Percentiles rank a stretch among this genome's conserved stretches.
Evolutionary conservation across 2,888 invertebrate genomes (phyloP).

Genomic region (Alviniconcha strummeri): DNA sequence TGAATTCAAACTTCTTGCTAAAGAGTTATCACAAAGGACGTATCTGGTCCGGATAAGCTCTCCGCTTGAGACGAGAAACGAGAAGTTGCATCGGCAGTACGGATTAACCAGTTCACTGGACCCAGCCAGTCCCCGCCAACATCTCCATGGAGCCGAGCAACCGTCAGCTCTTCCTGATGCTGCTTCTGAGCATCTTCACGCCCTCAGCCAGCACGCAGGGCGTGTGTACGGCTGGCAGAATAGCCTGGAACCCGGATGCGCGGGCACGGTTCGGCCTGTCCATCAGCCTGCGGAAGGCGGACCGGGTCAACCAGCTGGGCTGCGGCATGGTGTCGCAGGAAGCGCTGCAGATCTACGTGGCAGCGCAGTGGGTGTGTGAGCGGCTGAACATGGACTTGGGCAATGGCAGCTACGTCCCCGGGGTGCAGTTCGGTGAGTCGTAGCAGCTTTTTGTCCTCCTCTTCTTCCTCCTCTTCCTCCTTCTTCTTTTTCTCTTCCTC

Average conservation of each 20-base stretch:
- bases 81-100: background rate
- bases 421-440: slow-evolving; percentile 53
- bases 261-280: slow-evolving; percentile 47
- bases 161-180: background rate
- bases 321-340: slow-evolving; percentile 48
- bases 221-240: slow-evolving; percentile 23
- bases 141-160: background rate
- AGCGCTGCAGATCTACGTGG: slow-evolving; percentile 50
- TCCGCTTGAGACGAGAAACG: background rate
- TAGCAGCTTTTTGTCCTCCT: background rate
- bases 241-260: slow-evolving; percentile 21
- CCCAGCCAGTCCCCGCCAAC: background rate
- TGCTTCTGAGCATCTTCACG: background rate
- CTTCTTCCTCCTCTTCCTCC: background rate
- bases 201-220: background rate
- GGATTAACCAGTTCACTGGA: background rate
- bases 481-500: background rate
- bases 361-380: slow-evolving; percentile 58
- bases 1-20: no score
- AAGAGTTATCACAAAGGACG: no score
- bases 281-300: slow-evolving; percentile 45
- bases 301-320: slow-evolving; percentile 38
- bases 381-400: slow-evolving; percentile 49
- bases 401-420: slow-evolving; percentile 46
- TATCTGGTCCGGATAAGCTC: no score